phyloP scores from a whole-genome alignment of 2,888 invertebrate species.

The Listrodromus nycthemerus region DNA sequence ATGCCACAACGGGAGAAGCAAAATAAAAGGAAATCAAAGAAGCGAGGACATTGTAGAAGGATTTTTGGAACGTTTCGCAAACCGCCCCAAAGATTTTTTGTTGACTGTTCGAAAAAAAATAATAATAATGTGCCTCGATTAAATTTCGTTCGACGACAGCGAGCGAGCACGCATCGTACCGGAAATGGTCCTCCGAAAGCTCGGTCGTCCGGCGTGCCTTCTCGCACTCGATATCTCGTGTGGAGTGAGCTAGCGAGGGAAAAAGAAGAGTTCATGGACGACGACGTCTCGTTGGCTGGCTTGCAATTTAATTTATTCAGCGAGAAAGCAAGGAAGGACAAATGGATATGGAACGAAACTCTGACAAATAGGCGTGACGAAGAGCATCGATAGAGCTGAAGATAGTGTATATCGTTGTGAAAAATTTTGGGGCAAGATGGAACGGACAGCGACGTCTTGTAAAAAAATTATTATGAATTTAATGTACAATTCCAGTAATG shows the following conservation, averaged over 20 bases:
- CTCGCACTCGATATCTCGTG: constrained; percentile 31
- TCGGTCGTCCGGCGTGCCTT: constrained; percentile 16
- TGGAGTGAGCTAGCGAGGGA: not conserved
- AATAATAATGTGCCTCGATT: not conserved
- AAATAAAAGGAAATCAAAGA: constrained; percentile 39
- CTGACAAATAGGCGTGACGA: not conserved
- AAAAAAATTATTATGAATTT: no score
- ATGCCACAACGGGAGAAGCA: constrained; percentile 32
- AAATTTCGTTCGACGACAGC: constrained; percentile 38
- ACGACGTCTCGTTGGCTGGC: constrained; percentile 1
- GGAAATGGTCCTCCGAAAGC: constrained; percentile 57
- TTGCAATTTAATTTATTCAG: constrained; percentile 36
- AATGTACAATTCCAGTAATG: no score
- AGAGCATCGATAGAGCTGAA: not conserved
- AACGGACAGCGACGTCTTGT: not conserved
- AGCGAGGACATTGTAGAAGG: constrained; percentile 35
- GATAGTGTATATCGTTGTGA: not conserved
- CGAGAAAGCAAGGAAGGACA: constrained; percentile 8
- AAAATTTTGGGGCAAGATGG: not conserved
- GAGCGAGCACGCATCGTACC: constrained; percentile 33
- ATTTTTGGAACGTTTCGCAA: constrained; percentile 38
- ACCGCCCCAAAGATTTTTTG: constrained; percentile 21
- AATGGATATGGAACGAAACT: constrained; percentile 7
- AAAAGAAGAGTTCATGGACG: not conserved
- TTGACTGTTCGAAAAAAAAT: not conserved